Evolutionary conservation across 2,888 invertebrate species (phyloP), one percentile per base, ranked within the genome.

Genomic region (Agrilus cyanescens): DNA sequence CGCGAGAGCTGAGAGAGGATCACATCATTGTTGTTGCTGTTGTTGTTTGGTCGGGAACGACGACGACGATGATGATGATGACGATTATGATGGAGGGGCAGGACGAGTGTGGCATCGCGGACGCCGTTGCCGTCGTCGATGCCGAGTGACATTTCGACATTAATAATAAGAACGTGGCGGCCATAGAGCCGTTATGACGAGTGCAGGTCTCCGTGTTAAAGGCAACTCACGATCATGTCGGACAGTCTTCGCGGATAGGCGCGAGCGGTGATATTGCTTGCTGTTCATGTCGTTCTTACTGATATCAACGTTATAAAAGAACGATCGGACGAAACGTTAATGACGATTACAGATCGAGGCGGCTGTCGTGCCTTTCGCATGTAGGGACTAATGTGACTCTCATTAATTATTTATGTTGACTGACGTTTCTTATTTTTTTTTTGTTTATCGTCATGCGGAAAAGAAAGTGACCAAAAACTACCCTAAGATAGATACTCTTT

Each of bases 211-310:
- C 48, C 51, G 50, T 50, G 51, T 51, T 51, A 49, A 49, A 45
- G 47, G 47, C 47, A 48, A 49, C 25, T 25, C 25, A 36, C 39
- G 39, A 38, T 46, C 47, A 53, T 54, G 55, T 51, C 55, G 59
- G 59, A 59, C 58, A 54, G 51, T 57, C 48, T 51, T 25, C 25
- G 25, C 52, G 48, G 52, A 52, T 47, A 53, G 50, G 47, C 55
- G 55, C 43, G 55, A 56, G 41, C 58, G 60, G 60, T 60, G 61
- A 61, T 62, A 56, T 54, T 58, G 53, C 43, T 44, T 41, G 20
- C 38, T 40, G 41, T 10, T 25, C 8, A 25, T 25, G 25, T 20
- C 7, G 20, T 25, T 25, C 10, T 25, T 25, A 25, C 10, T 25
- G 8, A 10, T 6, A 25, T 25, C 10, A 25, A 10, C 10, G 10